A percentile compares a stretch with the other conserved stretches of the same genome.
phyloP scores from a whole-genome alignment of 2,888 invertebrate species.

The Isotomurus palustris region DNA sequence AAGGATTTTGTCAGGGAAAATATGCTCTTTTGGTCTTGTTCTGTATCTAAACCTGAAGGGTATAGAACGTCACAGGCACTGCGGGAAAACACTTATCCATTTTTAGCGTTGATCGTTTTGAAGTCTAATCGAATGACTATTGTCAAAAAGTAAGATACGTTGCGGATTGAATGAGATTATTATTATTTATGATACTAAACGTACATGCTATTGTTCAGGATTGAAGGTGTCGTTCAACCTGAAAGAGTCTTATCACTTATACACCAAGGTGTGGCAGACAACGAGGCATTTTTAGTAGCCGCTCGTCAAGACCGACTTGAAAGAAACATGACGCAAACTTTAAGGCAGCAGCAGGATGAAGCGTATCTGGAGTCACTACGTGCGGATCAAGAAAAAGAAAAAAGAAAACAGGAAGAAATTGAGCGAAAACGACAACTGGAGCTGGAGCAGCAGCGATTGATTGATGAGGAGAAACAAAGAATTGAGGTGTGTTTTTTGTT shows the following conservation, averaged over 20 bases:
- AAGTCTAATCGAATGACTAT: slow-evolving; percentile 90
- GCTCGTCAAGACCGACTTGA: slow-evolving; percentile 76
- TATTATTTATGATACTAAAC: not conserved
- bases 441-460: slow-evolving; percentile 54
- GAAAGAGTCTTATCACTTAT: slow-evolving; percentile 67
- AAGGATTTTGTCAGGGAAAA: slow-evolving; percentile 75
- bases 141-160: slow-evolving; percentile 59
- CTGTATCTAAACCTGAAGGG: slow-evolving; percentile 82
- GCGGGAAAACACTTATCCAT: slow-evolving; percentile 75
- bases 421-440: slow-evolving; percentile 55
- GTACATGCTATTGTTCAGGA: slow-evolving; percentile 53
- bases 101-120: slow-evolving; percentile 83
- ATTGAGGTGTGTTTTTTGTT: slow-evolving; percentile 46
- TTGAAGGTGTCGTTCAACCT: slow-evolving; percentile 77
- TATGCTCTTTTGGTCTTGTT: slow-evolving; percentile 91
- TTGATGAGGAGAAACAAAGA: slow-evolving; percentile 53
- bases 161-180: not conserved
- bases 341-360: slow-evolving; percentile 87
- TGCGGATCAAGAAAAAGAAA: slow-evolving; percentile 93
- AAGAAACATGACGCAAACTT: slow-evolving; percentile 74
- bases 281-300: slow-evolving; percentile 79
- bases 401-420: slow-evolving; percentile 60
- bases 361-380: slow-evolving; percentile 86
- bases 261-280: slow-evolving; percentile 71
- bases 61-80: slow-evolving; percentile 86